These are phyloP conservation scores for Phthorimaea operculella DNA, from an alignment of 1,140 invertebrate species.

Conservation along the genomic window DNA sequence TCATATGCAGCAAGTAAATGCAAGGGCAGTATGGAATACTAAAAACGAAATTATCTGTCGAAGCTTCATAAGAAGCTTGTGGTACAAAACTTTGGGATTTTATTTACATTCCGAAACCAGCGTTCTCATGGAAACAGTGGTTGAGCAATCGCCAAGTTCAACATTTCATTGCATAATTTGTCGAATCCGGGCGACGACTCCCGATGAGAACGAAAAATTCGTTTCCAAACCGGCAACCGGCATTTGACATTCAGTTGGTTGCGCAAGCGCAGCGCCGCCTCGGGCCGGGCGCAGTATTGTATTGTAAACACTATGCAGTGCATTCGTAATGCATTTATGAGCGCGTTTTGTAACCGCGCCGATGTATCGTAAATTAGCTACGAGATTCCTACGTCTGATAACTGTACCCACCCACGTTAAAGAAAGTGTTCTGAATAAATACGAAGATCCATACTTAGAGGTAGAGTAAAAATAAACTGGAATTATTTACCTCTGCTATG, in stretches of 20 bases:
- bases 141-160: conserved; percentile 23
- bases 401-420: no score
- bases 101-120: background rate
- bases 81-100: background rate
- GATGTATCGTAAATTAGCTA: conserved; percentile 14
- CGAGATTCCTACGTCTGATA: background rate
- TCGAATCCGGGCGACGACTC: conserved; percentile 27
- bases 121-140: conserved; percentile 2
- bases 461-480: no score
- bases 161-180: conserved; percentile 38
- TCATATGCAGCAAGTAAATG: background rate
- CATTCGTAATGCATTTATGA: conserved; percentile 22
- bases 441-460: no score
- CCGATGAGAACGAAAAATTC: conserved; percentile 34
- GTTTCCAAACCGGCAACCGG: conserved; percentile 28
- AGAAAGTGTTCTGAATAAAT: no score
- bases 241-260: conserved; percentile 45
- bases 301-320: conserved; percentile 25
- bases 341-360: conserved; percentile 17
- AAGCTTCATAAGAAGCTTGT: background rate
- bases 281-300: conserved; percentile 5
- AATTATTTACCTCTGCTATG: no score
- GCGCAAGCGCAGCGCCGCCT: conserved; percentile 28
- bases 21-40: background rate
- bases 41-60: background rate